These are phyloP conservation scores for Crioceris asparagi DNA, from an alignment of 2,888 invertebrate genomes.

Conservation along the genomic window DNA sequence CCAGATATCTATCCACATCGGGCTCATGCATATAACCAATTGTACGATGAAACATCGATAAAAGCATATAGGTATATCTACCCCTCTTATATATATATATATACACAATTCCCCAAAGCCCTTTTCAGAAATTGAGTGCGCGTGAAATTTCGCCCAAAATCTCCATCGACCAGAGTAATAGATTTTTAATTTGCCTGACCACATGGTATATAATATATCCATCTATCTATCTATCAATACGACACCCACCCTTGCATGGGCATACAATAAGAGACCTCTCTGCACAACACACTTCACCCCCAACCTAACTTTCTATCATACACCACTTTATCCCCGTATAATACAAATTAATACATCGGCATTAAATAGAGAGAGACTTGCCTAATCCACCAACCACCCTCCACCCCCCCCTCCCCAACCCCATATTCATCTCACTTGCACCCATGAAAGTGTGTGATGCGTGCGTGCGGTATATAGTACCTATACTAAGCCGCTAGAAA, in stretches of 20 bases:
- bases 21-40: no score
- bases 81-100: no score
- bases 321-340: slow-evolving; percentile 36
- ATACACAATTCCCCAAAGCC: no score
- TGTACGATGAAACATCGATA: no score
- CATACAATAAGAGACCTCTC: no score
- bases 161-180: slow-evolving; percentile 28
- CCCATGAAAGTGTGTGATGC: slow-evolving; percentile 3
- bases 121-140: slow-evolving; percentile 15
- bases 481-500: neutral
- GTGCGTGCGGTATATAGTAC: neutral
- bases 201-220: slow-evolving; percentile 36
- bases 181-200: slow-evolving; percentile 39
- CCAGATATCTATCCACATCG: no score
- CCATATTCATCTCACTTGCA: slow-evolving; percentile 18
- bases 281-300: slow-evolving; percentile 21
- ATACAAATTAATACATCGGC: slow-evolving; percentile 38
- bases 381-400: neutral
- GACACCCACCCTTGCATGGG: slow-evolving; percentile 7
- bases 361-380: slow-evolving; percentile 32
- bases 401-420: no score
- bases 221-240: no score
- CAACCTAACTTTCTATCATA: slow-evolving; percentile 34
- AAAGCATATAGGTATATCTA: neutral
- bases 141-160: slow-evolving; percentile 22